Conservation (phyloP, 2,888 invertebrate species). For the Chirona hameri region DNA sequence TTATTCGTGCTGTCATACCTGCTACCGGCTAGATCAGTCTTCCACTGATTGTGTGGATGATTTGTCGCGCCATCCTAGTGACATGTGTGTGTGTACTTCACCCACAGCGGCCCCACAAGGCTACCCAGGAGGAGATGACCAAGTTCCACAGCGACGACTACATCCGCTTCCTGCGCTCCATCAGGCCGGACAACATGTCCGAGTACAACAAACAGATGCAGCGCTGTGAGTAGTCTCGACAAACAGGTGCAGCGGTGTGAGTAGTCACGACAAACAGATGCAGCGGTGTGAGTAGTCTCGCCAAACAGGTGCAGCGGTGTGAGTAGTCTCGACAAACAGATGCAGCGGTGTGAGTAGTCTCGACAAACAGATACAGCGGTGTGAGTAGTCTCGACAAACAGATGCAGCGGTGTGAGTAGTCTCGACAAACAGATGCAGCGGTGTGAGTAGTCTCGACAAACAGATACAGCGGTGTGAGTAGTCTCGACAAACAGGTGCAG, state of each 20-base stretch:
- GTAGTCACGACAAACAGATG: too few relatives aligned
- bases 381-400: constrained; percentile 63
- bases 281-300: constrained; percentile 67
- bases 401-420: too few relatives aligned
- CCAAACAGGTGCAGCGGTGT: constrained; percentile 99
- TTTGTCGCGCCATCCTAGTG: too few relatives aligned
- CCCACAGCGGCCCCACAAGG: constrained; percentile 91
- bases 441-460: constrained; percentile 67
- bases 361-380: constrained; percentile 98
- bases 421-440: constrained; percentile 99
- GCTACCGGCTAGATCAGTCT: not conserved
- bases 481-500: constrained; percentile 99
- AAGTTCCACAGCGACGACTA: constrained; percentile 99
- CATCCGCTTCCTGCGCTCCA: constrained; percentile 91
- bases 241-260: too few relatives aligned
- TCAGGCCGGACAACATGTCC: constrained; percentile 97
- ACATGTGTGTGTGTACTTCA: constrained; percentile 35
- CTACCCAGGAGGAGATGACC: constrained; percentile 99
- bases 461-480: too few relatives aligned
- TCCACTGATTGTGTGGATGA: too few relatives aligned
- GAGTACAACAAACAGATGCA: constrained; percentile 99
- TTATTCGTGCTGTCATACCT: not conserved
- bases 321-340: too few relatives aligned
- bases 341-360: too few relatives aligned
- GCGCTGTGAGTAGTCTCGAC: constrained; percentile 64